Percentiles rank a stretch among this genome's conserved stretches.
Conservation (phyloP, 1,140 invertebrate species). For the Drosophila neocordata region DNA sequence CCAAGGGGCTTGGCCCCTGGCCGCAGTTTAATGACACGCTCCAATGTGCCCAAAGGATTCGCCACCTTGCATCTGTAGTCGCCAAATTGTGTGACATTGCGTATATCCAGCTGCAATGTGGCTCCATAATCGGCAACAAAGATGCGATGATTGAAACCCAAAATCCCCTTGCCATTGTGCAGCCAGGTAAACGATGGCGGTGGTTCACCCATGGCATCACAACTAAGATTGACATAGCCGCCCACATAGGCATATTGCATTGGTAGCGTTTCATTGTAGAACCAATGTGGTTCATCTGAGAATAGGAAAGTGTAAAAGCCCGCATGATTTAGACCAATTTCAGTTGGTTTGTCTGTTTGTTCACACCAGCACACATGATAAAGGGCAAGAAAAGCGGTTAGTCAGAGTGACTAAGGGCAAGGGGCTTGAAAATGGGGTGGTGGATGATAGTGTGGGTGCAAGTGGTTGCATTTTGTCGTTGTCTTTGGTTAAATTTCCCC, state of each 20-base stretch:
- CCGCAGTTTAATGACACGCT: conserved; percentile 83
- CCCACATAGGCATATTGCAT: conserved; percentile 83
- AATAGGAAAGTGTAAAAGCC: conserved; percentile 5
- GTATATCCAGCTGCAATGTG: conserved; percentile 83
- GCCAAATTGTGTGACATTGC: conserved; percentile 83
- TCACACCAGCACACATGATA: neutral
- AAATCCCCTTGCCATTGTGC: conserved; percentile 75
- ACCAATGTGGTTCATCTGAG: conserved; percentile 76
- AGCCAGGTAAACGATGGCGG: conserved; percentile 85
- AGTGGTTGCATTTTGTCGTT: conserved; percentile 45
- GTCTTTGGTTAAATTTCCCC: conserved; percentile 36
- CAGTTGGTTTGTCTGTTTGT: conserved; percentile 19
- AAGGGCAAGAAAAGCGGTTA: neutral
- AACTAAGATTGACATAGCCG: conserved; percentile 85
- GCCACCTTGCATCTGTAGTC: conserved; percentile 85
- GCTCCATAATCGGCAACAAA: conserved; percentile 82
- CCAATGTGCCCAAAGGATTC: conserved; percentile 84
- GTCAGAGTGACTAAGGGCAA: neutral
- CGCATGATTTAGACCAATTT: conserved; percentile 18
- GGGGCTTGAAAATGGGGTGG: neutral
- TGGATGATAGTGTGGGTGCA: neutral
- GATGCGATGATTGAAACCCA: conserved; percentile 77
- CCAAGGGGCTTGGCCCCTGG: conserved; percentile 83
- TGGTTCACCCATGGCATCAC: conserved; percentile 85
- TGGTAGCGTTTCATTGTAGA: conserved; percentile 73